Percentiles rank a stretch among this genome's conserved stretches.
phyloP scores from a whole-genome alignment of 2,113 vertebrate species.

The Lynx canadensis region DNA sequence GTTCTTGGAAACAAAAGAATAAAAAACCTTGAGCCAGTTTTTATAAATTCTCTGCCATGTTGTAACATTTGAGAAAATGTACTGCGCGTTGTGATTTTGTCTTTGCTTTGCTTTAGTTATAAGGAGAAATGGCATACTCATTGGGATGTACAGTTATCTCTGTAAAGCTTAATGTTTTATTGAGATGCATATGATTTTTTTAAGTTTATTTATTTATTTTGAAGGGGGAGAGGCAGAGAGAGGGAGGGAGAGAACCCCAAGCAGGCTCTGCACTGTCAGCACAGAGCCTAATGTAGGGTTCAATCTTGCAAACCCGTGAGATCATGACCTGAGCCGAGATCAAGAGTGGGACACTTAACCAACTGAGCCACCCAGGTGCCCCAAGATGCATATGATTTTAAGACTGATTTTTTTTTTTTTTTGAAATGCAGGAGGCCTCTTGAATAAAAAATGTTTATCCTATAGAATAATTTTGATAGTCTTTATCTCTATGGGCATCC shows the following conservation, averaged over 20 bases:
- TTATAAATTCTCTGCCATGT: neutral
- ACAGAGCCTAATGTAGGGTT: too few relatives aligned
- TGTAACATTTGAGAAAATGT: neutral
- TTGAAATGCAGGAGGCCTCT: neutral
- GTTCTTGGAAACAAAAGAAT: neutral
- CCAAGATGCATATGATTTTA: neutral
- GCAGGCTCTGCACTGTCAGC: too few relatives aligned
- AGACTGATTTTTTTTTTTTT: neutral
- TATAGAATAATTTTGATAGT: conserved; percentile 34
- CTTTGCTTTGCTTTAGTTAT: neutral
- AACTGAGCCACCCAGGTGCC: too few relatives aligned
- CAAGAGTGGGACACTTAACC: too few relatives aligned
- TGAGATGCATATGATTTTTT: neutral
- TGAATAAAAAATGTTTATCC: conserved; percentile 15
- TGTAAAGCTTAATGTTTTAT: neutral
- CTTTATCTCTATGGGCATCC: neutral
- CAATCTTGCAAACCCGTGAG: too few relatives aligned
- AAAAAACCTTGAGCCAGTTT: neutral
- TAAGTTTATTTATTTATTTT: too few relatives aligned
- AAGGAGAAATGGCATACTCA: neutral
- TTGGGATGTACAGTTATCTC: neutral
- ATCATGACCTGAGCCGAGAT: too few relatives aligned
- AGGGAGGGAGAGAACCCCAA: too few relatives aligned
- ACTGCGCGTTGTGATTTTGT: neutral
- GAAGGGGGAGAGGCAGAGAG: too few relatives aligned